Evolutionary conservation across 2,797 vertebrate species (phyloP).

Genomic region (Crocidura indochinensis): DNA sequence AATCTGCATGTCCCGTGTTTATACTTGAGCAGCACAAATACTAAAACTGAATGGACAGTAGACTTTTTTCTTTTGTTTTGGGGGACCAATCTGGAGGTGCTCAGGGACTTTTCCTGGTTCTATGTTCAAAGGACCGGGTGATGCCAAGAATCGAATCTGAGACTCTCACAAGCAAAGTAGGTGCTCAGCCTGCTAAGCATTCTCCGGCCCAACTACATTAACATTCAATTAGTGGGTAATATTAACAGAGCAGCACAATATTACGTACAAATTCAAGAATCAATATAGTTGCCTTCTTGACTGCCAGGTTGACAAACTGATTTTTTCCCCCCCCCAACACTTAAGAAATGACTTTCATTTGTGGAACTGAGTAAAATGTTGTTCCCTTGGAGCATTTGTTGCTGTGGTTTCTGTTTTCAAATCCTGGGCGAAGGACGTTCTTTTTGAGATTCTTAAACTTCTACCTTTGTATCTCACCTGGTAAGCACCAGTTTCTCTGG

Average conservation of each 20-base stretch:
- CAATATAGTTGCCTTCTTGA: background rate
- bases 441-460: background rate
- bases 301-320: background rate
- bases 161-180: background rate
- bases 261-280: background rate
- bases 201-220: background rate
- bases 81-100: too few species aligned
- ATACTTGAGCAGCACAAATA: too few species aligned
- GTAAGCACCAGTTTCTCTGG: slow-evolving; percentile 80
- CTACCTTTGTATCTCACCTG: slow-evolving; percentile 82
- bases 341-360: background rate
- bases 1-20: too few species aligned
- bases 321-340: background rate
- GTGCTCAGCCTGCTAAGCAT: background rate
- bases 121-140: too few species aligned
- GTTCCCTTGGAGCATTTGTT: background rate
- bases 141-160: too few species aligned
- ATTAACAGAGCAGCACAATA: background rate
- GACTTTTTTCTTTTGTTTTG: too few species aligned
- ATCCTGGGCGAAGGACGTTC: background rate
- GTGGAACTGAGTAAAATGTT: background rate
- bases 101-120: too few species aligned
- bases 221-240: background rate
- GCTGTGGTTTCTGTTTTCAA: background rate
- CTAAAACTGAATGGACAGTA: too few species aligned